Conservation (phyloP, 2,888 invertebrate species). For the Sicus ferrugineus region DNA sequence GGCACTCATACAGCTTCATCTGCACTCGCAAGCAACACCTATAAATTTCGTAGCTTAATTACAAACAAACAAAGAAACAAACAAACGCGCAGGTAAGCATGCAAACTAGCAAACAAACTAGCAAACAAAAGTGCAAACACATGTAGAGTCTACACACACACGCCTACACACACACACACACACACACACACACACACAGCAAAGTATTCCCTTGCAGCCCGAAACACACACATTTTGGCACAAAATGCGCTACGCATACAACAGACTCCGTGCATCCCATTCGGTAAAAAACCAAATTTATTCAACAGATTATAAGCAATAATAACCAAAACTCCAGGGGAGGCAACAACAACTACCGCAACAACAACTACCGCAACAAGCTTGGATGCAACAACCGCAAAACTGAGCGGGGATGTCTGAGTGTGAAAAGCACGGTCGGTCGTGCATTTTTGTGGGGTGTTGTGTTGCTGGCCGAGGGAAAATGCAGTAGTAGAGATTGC, state of each 20-base stretch:
- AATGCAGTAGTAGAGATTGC: neutral
- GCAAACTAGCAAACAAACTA: neutral
- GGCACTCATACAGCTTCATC: neutral
- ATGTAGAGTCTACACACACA: neutral
- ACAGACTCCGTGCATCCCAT: too few relatives aligned
- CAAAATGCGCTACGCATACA: too few relatives aligned
- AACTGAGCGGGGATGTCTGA: too few relatives aligned
- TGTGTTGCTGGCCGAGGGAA: neutral
- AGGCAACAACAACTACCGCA: too few relatives aligned
- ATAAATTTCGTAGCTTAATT: neutral
- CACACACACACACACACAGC: neutral
- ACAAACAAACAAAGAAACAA: neutral
- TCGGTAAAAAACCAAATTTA: neutral
- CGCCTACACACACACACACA: neutral
- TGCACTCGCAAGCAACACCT: neutral
- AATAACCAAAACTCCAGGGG: neutral
- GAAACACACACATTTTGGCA: too few relatives aligned
- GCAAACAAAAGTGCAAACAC: neutral
- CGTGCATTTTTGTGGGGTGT: too few relatives aligned
- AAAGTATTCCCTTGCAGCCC: too few relatives aligned
- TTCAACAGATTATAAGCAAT: constrained; percentile 2
- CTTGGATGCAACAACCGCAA: neutral
- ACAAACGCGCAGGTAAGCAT: neutral
- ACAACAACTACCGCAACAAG: neutral
- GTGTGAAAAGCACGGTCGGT: too few relatives aligned